These are phyloP conservation scores for Galemys pyrenaicus DNA, from an alignment of 2,113 vertebrate species.

Conservation along the genomic window DNA sequence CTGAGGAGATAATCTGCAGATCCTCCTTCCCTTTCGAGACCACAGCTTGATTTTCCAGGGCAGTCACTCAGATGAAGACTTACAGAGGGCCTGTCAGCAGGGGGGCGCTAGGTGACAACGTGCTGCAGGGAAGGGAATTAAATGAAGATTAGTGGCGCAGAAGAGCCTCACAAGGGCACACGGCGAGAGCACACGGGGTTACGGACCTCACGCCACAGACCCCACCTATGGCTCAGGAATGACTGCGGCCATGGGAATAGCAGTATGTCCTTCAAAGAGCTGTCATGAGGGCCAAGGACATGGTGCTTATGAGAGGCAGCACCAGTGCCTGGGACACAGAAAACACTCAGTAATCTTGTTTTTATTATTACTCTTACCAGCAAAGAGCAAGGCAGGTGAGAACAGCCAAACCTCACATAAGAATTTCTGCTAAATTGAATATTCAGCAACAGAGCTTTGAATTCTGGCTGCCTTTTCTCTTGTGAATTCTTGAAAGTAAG, in stretches of 20 bases:
- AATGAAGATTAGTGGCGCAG: slow-evolving; percentile 65
- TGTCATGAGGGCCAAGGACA: no score
- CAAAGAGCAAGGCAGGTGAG: not conserved
- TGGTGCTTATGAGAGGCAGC: not conserved
- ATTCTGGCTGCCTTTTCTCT: not conserved
- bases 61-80: slow-evolving; percentile 62
- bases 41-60: slow-evolving; percentile 66
- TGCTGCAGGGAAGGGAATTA: slow-evolving; percentile 55
- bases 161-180: not conserved
- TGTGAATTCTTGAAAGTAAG: not conserved
- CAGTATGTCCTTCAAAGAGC: not conserved
- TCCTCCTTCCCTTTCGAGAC: slow-evolving; percentile 70
- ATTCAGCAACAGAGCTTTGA: not conserved
- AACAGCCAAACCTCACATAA: not conserved
- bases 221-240: not conserved
- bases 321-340: not conserved
- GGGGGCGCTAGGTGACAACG: slow-evolving; percentile 35
- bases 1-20: slow-evolving; percentile 71
- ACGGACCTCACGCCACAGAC: not conserved
- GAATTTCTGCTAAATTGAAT: not conserved
- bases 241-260: not conserved
- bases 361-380: not conserved
- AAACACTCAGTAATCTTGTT: not conserved
- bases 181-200: not conserved
- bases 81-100: slow-evolving; percentile 67